Evolutionary conservation across 1,140 invertebrate species (phyloP).

Genomic region (Eriosoma lanigerum): DNA sequence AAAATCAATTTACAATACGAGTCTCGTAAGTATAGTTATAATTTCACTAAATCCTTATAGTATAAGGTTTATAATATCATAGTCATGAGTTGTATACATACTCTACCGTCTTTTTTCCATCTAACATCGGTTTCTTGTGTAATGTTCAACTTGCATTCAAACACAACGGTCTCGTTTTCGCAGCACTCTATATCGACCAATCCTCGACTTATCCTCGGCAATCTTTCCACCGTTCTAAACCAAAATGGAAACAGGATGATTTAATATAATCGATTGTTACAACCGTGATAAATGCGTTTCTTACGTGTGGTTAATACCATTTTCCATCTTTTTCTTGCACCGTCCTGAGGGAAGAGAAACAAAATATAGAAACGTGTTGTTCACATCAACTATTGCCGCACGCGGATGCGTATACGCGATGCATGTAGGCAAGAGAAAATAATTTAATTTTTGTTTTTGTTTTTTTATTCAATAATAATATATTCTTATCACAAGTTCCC

Average conservation of each 20-base stretch:
- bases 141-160: conserved; percentile 74
- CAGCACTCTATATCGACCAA: conserved; percentile 76
- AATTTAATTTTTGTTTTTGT: not conserved
- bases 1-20: not conserved
- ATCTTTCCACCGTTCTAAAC: conserved; percentile 70
- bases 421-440: not conserved
- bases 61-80: not conserved
- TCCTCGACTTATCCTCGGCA: conserved; percentile 70
- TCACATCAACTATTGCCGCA: not conserved
- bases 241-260: not conserved
- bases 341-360: conserved; percentile 2
- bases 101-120: conserved; percentile 80
- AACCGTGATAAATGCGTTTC: not conserved
- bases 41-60: too few relatives aligned
- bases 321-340: conserved; percentile 41
- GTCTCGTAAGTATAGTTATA: too few relatives aligned
- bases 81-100: conserved; percentile 57
- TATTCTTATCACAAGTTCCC: not conserved
- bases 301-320: conserved; percentile 39
- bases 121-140: conserved; percentile 68
- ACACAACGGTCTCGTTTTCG: conserved; percentile 75
- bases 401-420: not conserved
- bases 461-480: not conserved
- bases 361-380: not conserved
- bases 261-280: not conserved